Conservation (phyloP, 2,797 vertebrate species). For the Chaunax sp. region DNA sequence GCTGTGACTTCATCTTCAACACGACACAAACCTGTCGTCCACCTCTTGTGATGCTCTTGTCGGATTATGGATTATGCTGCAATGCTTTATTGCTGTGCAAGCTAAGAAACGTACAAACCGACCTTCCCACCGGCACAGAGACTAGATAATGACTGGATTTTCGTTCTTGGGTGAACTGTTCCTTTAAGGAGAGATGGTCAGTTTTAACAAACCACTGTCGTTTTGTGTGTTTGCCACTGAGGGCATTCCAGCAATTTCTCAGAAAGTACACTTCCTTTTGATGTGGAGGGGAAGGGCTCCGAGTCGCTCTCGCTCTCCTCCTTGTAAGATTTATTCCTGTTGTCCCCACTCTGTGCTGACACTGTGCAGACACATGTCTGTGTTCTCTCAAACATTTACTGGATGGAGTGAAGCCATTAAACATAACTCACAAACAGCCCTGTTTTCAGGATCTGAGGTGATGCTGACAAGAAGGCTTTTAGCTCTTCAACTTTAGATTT, state of each 20-base stretch:
- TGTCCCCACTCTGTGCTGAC: slow-evolving; percentile 63
- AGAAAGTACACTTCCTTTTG: slow-evolving; percentile 33
- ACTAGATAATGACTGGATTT: too few species aligned
- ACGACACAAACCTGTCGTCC: too few species aligned
- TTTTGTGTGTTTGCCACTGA: neutral
- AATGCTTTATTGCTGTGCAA: too few species aligned
- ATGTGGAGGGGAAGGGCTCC: slow-evolving; percentile 12
- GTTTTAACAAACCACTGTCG: neutral
- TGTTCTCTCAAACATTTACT: slow-evolving; percentile 69
- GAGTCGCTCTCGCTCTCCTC: slow-evolving; percentile 43
- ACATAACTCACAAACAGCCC: slow-evolving; percentile 43
- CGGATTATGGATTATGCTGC: too few species aligned
- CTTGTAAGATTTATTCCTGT: slow-evolving; percentile 59
- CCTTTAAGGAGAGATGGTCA: too few species aligned
- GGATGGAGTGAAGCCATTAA: slow-evolving; percentile 56
- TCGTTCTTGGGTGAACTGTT: too few species aligned
- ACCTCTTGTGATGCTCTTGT: too few species aligned
- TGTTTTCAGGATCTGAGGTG: slow-evolving; percentile 41
- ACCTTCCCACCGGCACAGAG: too few species aligned
- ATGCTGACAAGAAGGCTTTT: slow-evolving; percentile 39
- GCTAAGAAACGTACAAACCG: too few species aligned
- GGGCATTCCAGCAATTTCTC: slow-evolving; percentile 20
- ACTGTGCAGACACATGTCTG: slow-evolving; percentile 71
- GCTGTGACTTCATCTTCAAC: too few species aligned
- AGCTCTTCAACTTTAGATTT: slow-evolving; percentile 34